Conservation (phyloP, 2,888 invertebrate genomes). For the Protodeltote pygarga region DNA sequence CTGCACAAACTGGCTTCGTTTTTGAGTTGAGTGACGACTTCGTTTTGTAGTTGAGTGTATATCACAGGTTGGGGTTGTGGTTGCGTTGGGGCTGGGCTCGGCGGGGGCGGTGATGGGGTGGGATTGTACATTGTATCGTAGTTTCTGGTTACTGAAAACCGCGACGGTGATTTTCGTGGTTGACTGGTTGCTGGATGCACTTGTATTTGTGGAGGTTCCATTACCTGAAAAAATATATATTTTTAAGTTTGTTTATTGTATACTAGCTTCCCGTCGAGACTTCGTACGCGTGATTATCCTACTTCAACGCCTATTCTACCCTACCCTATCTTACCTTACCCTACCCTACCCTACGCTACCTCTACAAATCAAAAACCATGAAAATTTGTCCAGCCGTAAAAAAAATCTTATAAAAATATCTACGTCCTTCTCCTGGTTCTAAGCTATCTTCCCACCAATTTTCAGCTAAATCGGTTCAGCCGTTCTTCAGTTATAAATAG, state of each 20-base stretch:
- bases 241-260: background rate
- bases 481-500: no score
- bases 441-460: no score
- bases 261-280: no score
- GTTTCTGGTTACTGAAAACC: slow-evolving; percentile 82
- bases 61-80: slow-evolving; percentile 18
- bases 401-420: no score
- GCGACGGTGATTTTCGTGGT: slow-evolving; percentile 80
- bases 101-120: slow-evolving; percentile 52
- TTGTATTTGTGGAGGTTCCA: slow-evolving; percentile 80
- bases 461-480: no score
- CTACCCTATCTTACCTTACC: no score
- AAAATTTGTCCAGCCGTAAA: no score
- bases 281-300: no score
- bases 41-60: slow-evolving; percentile 34
- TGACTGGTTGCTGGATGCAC: slow-evolving; percentile 86
- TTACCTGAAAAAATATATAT: slow-evolving; percentile 62
- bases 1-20: slow-evolving; percentile 10
- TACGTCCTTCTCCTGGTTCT: no score
- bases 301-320: no score
- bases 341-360: no score
- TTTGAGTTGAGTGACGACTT: slow-evolving; percentile 27
- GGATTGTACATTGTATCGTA: slow-evolving; percentile 72
- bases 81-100: slow-evolving; percentile 25
- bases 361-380: no score